Percentiles rank a stretch among this genome's conserved stretches.
Conservation (phyloP, 2,797 vertebrate genomes). For the Xenopus petersii region DNA sequence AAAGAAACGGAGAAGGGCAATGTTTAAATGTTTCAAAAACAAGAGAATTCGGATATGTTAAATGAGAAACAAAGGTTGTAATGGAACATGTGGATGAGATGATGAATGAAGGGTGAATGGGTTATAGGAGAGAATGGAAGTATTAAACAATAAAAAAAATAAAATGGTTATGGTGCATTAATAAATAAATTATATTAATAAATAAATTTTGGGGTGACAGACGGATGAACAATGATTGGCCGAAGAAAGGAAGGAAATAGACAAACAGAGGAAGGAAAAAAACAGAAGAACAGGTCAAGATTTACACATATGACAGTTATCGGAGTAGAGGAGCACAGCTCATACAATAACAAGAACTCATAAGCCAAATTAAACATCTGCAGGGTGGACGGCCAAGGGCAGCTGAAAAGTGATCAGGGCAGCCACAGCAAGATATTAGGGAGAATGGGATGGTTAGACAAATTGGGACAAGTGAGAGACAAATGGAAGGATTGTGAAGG, state of each 20-base stretch:
- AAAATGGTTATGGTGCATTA: background rate
- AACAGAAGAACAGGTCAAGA: slow-evolving; percentile 40
- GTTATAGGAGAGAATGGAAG: too few species aligned
- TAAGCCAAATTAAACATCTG: slow-evolving; percentile 75
- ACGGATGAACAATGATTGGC: background rate
- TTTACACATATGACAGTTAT: slow-evolving; percentile 19
- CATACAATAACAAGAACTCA: slow-evolving; percentile 80
- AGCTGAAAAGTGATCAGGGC: slow-evolving; percentile 47
- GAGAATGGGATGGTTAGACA: slow-evolving; percentile 15
- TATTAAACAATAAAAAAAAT: background rate
- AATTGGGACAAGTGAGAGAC: slow-evolving; percentile 9
- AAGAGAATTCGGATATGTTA: too few species aligned
- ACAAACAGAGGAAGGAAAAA: slow-evolving; percentile 19
- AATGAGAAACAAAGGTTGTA: too few species aligned
- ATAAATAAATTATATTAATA: too few species aligned
- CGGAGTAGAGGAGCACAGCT: slow-evolving; percentile 54
- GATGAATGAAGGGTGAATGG: too few species aligned
- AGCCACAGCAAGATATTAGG: slow-evolving; percentile 27
- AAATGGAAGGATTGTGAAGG: slow-evolving; percentile 29
- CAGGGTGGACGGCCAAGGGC: slow-evolving; percentile 64
- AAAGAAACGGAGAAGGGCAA: background rate
- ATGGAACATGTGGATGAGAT: too few species aligned
- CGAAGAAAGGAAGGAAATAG: background rate
- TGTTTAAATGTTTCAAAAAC: too few species aligned
- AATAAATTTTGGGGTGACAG: background rate